Evolutionary conservation across 2,888 invertebrate species (phyloP).

Genomic region (Agrenia bidenticulata): DNA sequence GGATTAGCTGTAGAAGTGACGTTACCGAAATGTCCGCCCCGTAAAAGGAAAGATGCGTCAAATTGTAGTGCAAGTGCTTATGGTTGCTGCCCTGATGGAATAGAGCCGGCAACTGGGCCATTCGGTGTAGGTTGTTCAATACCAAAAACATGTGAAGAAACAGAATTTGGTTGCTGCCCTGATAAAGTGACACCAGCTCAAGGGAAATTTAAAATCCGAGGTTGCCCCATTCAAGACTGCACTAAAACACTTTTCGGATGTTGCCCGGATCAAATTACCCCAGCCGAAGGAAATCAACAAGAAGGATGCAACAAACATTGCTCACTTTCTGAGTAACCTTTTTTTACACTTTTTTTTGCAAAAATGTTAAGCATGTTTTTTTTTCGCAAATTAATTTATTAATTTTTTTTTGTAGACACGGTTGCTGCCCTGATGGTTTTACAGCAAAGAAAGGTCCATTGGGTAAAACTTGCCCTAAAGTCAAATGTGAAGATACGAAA

Average conservation of each 20-base stretch:
- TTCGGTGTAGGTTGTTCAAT: slow-evolving; percentile 76
- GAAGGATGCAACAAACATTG: slow-evolving; percentile 69
- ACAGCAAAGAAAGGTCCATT: slow-evolving; percentile 57
- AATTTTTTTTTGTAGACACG: slow-evolving; percentile 54
- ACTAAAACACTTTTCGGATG: slow-evolving; percentile 81
- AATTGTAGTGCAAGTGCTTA: slow-evolving; percentile 66
- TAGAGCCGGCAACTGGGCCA: slow-evolving; percentile 74
- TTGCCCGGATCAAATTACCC: slow-evolving; percentile 74
- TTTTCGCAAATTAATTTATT: too few species aligned
- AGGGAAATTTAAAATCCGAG: slow-evolving; percentile 66
- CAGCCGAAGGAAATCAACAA: slow-evolving; percentile 76
- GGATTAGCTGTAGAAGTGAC: slow-evolving; percentile 54
- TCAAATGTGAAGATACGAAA: slow-evolving; percentile 57
- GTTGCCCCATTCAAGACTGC: slow-evolving; percentile 75
- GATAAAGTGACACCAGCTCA: slow-evolving; percentile 76
- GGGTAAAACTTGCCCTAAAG: slow-evolving; percentile 31
- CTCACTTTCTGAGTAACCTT: slow-evolving; percentile 55
- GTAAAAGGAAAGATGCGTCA: slow-evolving; percentile 58
- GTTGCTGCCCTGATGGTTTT: slow-evolving; percentile 60
- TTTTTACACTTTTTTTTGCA: too few species aligned
- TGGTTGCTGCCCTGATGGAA: slow-evolving; percentile 83
- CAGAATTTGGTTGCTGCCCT: slow-evolving; percentile 76
- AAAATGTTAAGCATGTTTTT: too few species aligned
- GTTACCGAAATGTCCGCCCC: slow-evolving; percentile 63
- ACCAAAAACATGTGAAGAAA: slow-evolving; percentile 73